These are phyloP conservation scores for Varanus salvator DNA, from an alignment of 2,113 vertebrate genomes.

Conservation along the genomic window DNA sequence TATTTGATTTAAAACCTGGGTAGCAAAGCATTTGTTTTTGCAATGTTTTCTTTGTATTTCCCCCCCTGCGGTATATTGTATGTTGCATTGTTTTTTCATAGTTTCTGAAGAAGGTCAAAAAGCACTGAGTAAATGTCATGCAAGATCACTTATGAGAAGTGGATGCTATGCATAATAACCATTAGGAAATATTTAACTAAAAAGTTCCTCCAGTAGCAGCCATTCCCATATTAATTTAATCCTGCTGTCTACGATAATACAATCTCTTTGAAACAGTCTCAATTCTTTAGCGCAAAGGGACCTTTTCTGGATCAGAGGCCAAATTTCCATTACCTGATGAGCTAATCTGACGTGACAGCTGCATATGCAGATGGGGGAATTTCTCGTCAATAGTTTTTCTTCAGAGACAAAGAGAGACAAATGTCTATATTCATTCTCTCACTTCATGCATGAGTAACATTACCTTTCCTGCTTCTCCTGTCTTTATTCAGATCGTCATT, in stretches of 20 bases:
- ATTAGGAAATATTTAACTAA: constrained; percentile 67
- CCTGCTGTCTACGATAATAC: constrained; percentile 73
- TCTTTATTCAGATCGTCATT: constrained; percentile 71
- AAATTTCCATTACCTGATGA: constrained; percentile 78
- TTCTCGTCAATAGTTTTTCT: constrained; percentile 77
- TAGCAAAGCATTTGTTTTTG: neutral
- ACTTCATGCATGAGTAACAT: constrained; percentile 69
- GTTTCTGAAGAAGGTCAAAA: constrained; percentile 61
- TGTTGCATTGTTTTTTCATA: constrained; percentile 36
- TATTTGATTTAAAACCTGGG: neutral
- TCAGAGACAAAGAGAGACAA: constrained; percentile 79
- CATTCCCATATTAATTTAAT: constrained; percentile 72
- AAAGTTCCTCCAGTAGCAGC: constrained; percentile 62
- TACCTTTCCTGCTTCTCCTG: constrained; percentile 57
- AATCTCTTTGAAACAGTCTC: constrained; percentile 79
- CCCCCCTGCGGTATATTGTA: neutral
- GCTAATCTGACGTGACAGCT: constrained; percentile 80
- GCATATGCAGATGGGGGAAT: constrained; percentile 74
- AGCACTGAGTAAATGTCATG: constrained; percentile 62
- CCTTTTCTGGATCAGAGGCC: constrained; percentile 76
- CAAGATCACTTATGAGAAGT: constrained; percentile 62
- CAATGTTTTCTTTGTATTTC: constrained; percentile 4
- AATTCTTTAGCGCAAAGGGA: constrained; percentile 68
- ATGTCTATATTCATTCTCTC: constrained; percentile 75
- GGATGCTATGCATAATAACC: constrained; percentile 61